phyloP scores from a whole-genome alignment of 2,888 invertebrate species.

The Drosophila aldrichi region DNA sequence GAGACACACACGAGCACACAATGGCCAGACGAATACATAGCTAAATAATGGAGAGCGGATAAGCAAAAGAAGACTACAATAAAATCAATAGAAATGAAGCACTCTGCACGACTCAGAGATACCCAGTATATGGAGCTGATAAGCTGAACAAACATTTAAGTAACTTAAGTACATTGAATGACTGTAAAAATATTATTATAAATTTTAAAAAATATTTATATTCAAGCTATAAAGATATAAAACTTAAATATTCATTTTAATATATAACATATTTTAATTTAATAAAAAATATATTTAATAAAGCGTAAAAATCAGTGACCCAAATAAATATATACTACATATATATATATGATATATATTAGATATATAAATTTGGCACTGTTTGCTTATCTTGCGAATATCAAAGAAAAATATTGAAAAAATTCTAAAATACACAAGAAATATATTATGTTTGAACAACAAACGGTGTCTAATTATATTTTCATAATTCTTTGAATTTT shows the following conservation, averaged over 20 bases:
- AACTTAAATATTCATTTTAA: neutral
- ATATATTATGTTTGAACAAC: neutral
- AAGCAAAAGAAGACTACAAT: constrained; percentile 10
- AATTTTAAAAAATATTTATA: neutral
- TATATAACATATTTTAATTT: neutral
- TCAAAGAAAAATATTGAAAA: neutral
- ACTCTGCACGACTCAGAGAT: neutral
- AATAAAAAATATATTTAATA: neutral
- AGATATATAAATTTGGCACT: neutral
- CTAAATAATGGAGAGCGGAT: constrained; percentile 31
- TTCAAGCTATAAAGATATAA: neutral
- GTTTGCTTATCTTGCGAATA: neutral
- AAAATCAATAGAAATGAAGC: constrained; percentile 28
- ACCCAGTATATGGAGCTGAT: neutral
- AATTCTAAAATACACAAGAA: no score
- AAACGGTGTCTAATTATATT: neutral
- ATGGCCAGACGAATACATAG: constrained; percentile 15
- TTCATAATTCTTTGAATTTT: neutral
- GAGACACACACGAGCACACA: neutral
- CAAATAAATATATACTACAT: neutral
- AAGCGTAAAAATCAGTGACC: neutral
- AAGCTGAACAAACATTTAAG: neutral
- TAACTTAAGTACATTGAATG: neutral
- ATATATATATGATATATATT: neutral
- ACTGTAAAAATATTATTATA: neutral